These are phyloP conservation scores for Catocala nupta DNA, from an alignment of 2,888 invertebrate species.

Conservation along the genomic window DNA sequence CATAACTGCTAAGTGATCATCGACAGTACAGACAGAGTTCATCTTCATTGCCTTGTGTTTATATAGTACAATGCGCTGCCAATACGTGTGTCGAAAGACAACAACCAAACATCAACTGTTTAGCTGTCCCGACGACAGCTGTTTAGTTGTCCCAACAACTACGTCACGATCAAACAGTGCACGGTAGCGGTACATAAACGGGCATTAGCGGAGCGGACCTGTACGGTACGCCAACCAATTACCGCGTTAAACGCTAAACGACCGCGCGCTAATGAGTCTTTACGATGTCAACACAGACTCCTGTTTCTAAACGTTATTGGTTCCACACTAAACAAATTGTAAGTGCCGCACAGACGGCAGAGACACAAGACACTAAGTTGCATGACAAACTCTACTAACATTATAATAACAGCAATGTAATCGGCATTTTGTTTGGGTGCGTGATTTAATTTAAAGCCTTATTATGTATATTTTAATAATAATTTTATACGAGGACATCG, in stretches of 20 bases:
- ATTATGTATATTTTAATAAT: no score
- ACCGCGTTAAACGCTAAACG: slow-evolving; percentile 16
- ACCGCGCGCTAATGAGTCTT: slow-evolving; percentile 12
- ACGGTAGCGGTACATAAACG: slow-evolving; percentile 9
- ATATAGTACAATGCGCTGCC: background rate
- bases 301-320: slow-evolving; percentile 9
- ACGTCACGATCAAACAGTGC: slow-evolving; percentile 6
- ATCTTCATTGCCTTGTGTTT: no score
- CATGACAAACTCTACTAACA: no score
- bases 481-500: no score
- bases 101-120: background rate
- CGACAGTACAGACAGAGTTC: no score
- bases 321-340: background rate
- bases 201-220: slow-evolving; percentile 5
- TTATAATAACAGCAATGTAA: no score
- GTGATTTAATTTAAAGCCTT: no score
- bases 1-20: no score
- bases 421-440: no score
- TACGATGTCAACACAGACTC: slow-evolving; percentile 10
- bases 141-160: slow-evolving; percentile 1
- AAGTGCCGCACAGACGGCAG: background rate
- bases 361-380: no score
- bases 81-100: background rate
- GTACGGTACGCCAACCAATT: slow-evolving; percentile 4
- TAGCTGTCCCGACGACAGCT: background rate